Evolutionary conservation across 2,113 vertebrate genomes (phyloP).

Genomic region (Callionymus lyra): DNA sequence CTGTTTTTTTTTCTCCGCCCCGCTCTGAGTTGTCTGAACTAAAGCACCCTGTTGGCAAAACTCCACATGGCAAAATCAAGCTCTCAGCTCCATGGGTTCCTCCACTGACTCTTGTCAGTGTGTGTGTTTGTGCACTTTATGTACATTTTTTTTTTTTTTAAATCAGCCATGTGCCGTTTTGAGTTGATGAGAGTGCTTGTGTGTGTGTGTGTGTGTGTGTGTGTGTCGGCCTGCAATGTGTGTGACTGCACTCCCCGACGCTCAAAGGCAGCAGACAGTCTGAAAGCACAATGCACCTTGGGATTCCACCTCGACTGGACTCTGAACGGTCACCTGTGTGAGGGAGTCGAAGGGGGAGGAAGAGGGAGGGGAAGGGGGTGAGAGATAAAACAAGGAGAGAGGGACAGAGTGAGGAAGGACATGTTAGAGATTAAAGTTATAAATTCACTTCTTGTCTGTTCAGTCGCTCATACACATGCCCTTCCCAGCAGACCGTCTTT

Average conservation of each 20-base stretch:
- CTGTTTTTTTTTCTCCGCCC: slow-evolving; percentile 36
- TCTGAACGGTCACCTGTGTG: slow-evolving; percentile 56
- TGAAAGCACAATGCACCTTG: slow-evolving; percentile 58
- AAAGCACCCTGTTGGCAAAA: slow-evolving; percentile 51
- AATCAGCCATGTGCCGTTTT: slow-evolving; percentile 35
- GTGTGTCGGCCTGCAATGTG: slow-evolving; percentile 9
- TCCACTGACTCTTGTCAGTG: slow-evolving; percentile 33
- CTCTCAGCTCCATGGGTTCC: slow-evolving; percentile 27
- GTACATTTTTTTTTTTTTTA: slow-evolving; percentile 60
- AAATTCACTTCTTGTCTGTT: slow-evolving; percentile 20
- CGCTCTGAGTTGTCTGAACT: slow-evolving; percentile 36
- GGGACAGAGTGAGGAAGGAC: slow-evolving; percentile 2
- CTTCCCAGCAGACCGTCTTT: slow-evolving; percentile 19
- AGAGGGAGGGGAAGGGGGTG: slow-evolving; percentile 32
- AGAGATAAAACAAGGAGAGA: slow-evolving; percentile 6
- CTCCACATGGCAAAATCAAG: slow-evolving; percentile 45
- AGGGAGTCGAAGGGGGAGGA: slow-evolving; percentile 24
- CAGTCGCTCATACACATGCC: slow-evolving; percentile 34
- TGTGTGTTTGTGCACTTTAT: slow-evolving; percentile 53
- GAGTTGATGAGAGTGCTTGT: slow-evolving; percentile 23
- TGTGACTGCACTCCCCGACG: slow-evolving; percentile 40
- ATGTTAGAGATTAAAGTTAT: slow-evolving; percentile 28
- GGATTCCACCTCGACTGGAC: slow-evolving; percentile 52
- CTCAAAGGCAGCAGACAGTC: slow-evolving; percentile 53
- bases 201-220: slow-evolving; percentile 16